Evolutionary conservation across 2,797 vertebrate species (phyloP).

Genomic region (Propithecus deckenii): DNA sequence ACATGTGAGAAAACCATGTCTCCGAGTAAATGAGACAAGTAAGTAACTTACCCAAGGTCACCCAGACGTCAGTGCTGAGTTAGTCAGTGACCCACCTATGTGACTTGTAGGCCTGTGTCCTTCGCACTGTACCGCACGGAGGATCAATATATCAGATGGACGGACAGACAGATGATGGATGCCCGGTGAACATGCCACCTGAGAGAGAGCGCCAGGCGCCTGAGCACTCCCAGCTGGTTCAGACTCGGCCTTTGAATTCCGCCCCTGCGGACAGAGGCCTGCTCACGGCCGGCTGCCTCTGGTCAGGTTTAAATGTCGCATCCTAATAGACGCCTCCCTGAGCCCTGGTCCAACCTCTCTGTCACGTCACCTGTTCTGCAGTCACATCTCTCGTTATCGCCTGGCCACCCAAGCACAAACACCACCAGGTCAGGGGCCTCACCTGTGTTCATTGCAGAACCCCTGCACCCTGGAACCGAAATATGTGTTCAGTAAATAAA

Average conservation of each 20-base stretch:
- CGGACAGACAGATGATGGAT: fast-evolving
- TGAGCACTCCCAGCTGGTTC: fast-evolving
- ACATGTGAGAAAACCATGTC: background rate
- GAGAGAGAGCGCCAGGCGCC: background rate
- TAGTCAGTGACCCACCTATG: fast-evolving
- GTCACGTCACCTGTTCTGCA: fast-evolving
- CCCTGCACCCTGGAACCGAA: no score
- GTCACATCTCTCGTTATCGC: fast-evolving
- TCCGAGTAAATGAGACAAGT: background rate
- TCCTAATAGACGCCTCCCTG: background rate
- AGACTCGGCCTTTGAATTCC: fast-evolving
- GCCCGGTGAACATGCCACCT: fast-evolving
- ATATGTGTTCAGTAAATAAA: background rate
- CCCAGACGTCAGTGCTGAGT: background rate
- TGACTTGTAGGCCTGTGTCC: fast-evolving
- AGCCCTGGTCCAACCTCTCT: background rate
- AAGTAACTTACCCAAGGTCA: no score
- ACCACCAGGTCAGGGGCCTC: fast-evolving
- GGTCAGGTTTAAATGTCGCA: background rate
- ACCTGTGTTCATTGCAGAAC: background rate
- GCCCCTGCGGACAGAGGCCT: fast-evolving
- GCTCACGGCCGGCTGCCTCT: background rate
- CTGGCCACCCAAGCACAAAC: background rate
- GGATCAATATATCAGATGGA: fast-evolving
- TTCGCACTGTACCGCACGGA: fast-evolving